A percentile compares a stretch with the other conserved stretches of the same genome.
Conservation (phyloP, 2,113 vertebrate genomes). For the Macroglossus sobrinus region DNA sequence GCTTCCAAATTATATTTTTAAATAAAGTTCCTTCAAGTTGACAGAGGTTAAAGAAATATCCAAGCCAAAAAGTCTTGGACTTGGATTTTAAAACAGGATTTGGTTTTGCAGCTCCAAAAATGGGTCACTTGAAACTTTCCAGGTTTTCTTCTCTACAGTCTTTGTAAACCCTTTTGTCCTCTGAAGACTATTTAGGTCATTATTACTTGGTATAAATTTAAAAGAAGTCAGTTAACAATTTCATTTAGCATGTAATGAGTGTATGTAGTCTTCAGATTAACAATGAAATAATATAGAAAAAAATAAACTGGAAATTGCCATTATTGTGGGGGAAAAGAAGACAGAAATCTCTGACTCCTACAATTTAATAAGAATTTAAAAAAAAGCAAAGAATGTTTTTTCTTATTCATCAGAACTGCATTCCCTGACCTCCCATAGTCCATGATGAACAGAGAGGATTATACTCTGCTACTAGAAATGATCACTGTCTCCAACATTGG, state of each 20-base stretch:
- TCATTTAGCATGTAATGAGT: neutral
- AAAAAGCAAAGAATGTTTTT: neutral
- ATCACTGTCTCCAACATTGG: neutral
- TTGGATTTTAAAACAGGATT: conserved; percentile 24
- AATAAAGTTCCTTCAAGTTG: conserved; percentile 48
- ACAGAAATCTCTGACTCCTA: neutral
- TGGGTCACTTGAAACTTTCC: neutral
- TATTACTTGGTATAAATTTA: neutral
- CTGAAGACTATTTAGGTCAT: neutral
- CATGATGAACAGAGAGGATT: neutral
- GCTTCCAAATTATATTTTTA: conserved; percentile 53
- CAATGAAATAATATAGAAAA: neutral
- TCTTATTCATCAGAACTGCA: neutral
- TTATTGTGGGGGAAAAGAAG: neutral
- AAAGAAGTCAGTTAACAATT: neutral
- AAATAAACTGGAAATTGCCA: neutral
- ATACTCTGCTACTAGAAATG: neutral
- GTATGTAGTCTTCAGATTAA: neutral
- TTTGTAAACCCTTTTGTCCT: neutral
- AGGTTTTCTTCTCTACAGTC: conserved; percentile 26
- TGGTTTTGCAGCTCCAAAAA: conserved; percentile 30
- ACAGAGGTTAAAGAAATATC: conserved; percentile 39
- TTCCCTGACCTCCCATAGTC: neutral
- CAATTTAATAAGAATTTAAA: neutral
- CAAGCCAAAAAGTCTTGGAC: conserved; percentile 5